Evolutionary conservation across 2,797 vertebrate species (phyloP), one percentile per base, ranked within the genome.

Genomic region (Menidia menidia): DNA sequence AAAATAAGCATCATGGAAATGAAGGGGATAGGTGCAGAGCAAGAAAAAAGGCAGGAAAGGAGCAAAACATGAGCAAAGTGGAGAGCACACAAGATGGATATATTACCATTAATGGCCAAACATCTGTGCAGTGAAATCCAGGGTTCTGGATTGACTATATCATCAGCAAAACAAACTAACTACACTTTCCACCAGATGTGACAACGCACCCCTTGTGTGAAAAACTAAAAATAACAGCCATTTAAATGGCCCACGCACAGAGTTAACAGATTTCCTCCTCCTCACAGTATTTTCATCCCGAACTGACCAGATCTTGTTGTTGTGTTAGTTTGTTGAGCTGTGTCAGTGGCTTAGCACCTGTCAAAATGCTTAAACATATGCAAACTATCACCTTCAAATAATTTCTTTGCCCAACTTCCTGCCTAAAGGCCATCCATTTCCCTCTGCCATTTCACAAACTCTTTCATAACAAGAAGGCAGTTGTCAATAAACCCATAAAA

Each of bases 1-100:
- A 92, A 93, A 93, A 92, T 89, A 91, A 91, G 82, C 84, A 80
- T 88, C 68, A 77, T 76, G 68, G 81, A 90, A 83, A 79, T 18
- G 4, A 15, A 63, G 68, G 66, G 31, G 54, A 62, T 47, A 73
- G 67, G 75, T 66, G 35, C 5, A 44, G 33, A 16, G 35, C n/a
- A 73, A 56, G 6, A 3, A 53, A 45, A 55, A 50, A 19, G 32
- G 1, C 25, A 43, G 57, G 30, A 68, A 47, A 57, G 25, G 52
- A 74, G 31, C 4, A 55, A 57, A 77, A 48, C 18, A 25, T 12
- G 15, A 32, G 25, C 45, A 15, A 61, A 65, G 67, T 45, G 25
- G 30, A 47, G 41, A 57, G 25, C 41, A 64, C 54, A 16, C 13
- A 33, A 42, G 50, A 19, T 54, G 41, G 13, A 33, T 12, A 18